phyloP scores from a whole-genome alignment of 2,888 invertebrate genomes.

The Melieria crassipennis region DNA sequence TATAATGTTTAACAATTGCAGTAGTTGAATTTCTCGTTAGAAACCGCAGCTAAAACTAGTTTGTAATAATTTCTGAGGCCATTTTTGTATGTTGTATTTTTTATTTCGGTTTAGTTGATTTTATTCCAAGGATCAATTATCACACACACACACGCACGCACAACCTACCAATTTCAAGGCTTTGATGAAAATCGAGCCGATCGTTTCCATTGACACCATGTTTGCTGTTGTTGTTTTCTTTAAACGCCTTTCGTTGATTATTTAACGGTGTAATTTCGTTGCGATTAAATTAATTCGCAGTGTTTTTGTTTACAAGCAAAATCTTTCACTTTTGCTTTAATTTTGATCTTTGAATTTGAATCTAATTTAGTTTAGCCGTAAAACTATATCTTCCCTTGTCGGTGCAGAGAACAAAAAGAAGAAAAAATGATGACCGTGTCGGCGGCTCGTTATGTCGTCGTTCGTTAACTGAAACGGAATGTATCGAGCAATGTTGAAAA shows the following conservation, averaged over 20 bases:
- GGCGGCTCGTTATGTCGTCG: conserved; percentile 45
- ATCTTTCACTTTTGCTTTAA: neutral
- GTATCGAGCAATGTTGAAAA: neutral
- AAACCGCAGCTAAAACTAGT: neutral
- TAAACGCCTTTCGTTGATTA: neutral
- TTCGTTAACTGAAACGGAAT: conserved; percentile 52
- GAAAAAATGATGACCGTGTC: neutral
- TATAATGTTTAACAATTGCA: too few species aligned
- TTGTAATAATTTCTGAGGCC: neutral
- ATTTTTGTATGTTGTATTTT: neutral
- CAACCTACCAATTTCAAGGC: conserved; percentile 79
- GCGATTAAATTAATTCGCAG: neutral
- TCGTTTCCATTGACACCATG: conserved; percentile 84
- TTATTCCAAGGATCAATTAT: too few species aligned
- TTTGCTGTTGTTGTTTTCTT: conserved; percentile 54
- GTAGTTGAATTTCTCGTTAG: too few species aligned
- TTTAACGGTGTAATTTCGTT: conserved; percentile 18
- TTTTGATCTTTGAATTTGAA: too few species aligned
- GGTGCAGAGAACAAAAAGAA: neutral
- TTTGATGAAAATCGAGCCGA: conserved; percentile 84
- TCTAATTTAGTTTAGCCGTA: too few species aligned
- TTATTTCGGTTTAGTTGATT: neutral
- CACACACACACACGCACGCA: too few species aligned
- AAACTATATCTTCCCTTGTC: neutral
- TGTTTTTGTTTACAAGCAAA: conserved; percentile 5